These are phyloP conservation scores for Lasioglossum pauxillum DNA, from an alignment of 2,888 invertebrate species.

Conservation along the genomic window DNA sequence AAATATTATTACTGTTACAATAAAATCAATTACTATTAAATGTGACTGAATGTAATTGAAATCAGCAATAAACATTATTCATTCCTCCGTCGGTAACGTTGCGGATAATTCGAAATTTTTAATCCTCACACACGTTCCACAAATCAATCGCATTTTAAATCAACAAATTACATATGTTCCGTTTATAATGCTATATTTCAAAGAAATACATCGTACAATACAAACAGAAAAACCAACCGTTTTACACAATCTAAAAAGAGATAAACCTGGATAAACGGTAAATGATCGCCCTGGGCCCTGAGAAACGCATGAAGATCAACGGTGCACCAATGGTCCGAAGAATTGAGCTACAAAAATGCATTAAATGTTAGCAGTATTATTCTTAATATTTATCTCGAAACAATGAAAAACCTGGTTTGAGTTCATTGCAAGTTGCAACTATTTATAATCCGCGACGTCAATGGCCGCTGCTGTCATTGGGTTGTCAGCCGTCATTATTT, in stretches of 20 bases:
- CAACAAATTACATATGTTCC: not conserved
- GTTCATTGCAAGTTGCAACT: not conserved
- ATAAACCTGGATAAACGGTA: not conserved
- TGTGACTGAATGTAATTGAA: not conserved
- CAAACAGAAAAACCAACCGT: not conserved
- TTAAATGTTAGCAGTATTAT: not conserved
- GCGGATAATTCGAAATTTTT: not conserved
- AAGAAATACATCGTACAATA: not conserved
- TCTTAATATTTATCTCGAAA: not conserved
- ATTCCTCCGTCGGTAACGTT: not conserved
- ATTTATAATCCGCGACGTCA: not conserved
- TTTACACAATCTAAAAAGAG: not conserved
- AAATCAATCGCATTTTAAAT: not conserved
- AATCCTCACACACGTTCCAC: not conserved
- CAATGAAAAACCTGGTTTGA: not conserved
- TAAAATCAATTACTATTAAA: not conserved
- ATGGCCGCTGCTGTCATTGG: conserved; percentile 31
- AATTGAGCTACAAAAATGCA: not conserved
- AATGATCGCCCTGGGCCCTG: not conserved
- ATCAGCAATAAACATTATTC: not conserved
- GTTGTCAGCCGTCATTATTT: conserved; percentile 16
- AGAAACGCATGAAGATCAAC: not conserved
- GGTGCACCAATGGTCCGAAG: not conserved
- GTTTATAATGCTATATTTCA: not conserved
- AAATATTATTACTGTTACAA: not conserved